Evolutionary conservation across 1,140 invertebrate genomes (phyloP).

Genomic region (Psilanteris sp.): DNA sequence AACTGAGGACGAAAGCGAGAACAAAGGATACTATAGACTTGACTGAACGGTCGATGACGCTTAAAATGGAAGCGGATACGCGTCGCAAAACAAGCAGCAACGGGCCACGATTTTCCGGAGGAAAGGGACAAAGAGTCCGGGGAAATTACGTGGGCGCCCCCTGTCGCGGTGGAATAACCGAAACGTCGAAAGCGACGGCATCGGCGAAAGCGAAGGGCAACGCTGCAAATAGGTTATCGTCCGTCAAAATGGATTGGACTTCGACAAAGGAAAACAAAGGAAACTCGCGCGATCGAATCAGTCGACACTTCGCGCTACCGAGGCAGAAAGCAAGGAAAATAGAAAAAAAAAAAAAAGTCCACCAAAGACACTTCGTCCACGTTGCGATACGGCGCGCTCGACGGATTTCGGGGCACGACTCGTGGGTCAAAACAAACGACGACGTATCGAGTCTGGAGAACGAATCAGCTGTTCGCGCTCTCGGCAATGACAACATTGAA

Average conservation of each 20-base stretch:
- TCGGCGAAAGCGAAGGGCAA: not conserved
- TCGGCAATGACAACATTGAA: slow-evolving; percentile 78
- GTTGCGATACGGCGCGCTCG: not conserved
- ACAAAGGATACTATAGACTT: slow-evolving; percentile 70
- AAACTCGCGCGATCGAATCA: slow-evolving; percentile 3
- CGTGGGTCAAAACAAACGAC: slow-evolving; percentile 18
- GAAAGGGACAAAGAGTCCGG: not conserved
- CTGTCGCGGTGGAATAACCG: too few relatives aligned
- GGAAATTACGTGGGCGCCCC: not conserved
- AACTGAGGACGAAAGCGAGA: slow-evolving; percentile 50
- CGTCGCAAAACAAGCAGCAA: slow-evolving; percentile 7
- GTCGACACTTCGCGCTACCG: not conserved
- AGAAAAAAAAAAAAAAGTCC: too few relatives aligned
- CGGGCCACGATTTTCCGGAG: not conserved
- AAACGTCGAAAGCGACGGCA: too few relatives aligned
- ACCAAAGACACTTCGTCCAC: not conserved
- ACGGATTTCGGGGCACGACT: not conserved
- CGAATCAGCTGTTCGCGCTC: slow-evolving; percentile 78
- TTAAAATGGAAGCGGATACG: slow-evolving; percentile 44
- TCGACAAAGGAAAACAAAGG: slow-evolving; percentile 51
- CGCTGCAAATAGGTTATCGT: slow-evolving; percentile 41
- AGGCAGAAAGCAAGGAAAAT: not conserved
- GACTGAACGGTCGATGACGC: slow-evolving; percentile 63
- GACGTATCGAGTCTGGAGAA: slow-evolving; percentile 54
- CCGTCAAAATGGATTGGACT: slow-evolving; percentile 13